Conservation (phyloP, 2,888 invertebrate genomes). For the Mystacides longicornis region DNA sequence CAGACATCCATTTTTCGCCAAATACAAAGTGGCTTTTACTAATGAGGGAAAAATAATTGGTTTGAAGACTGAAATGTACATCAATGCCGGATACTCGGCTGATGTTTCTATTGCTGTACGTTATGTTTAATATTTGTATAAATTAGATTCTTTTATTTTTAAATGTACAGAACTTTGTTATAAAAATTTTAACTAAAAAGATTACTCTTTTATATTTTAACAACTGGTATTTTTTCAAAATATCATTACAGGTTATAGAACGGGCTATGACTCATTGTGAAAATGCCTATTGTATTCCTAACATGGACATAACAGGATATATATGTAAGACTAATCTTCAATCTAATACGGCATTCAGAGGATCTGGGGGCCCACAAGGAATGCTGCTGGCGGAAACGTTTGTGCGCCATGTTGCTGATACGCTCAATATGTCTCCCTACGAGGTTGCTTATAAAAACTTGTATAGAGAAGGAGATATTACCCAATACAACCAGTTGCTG, state of each 20-base stretch:
- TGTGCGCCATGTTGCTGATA: conserved; percentile 68
- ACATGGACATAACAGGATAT: conserved; percentile 60
- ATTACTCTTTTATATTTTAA: too few species aligned
- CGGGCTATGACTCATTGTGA: conserved; percentile 77
- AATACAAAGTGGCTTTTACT: conserved; percentile 77
- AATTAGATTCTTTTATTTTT: too few species aligned
- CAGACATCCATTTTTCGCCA: conserved; percentile 80
- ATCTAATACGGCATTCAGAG: conserved; percentile 89
- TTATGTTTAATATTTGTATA: conserved; percentile 25
- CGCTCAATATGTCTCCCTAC: conserved; percentile 54
- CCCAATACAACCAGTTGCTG: conserved; percentile 70
- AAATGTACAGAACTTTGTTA: too few species aligned
- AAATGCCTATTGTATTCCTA: conserved; percentile 76
- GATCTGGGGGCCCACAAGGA: conserved; percentile 87
- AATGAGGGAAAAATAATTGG: conserved; percentile 69
- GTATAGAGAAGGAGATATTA: conserved; percentile 67
- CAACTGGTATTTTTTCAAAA: too few species aligned
- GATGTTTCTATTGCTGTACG: conserved; percentile 74
- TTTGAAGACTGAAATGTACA: conserved; percentile 64
- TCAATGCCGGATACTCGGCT: conserved; percentile 74
- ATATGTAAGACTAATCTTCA: conserved; percentile 84
- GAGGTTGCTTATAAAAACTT: conserved; percentile 70
- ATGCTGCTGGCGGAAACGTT: conserved; percentile 81
- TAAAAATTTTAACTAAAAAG: neutral
- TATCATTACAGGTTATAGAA: conserved; percentile 71